A percentile compares a stretch with the other conserved stretches of the same genome.
Evolutionary conservation across 35 echinoderm and acorn worm species (phyloP).

Genomic region (Eucidaris tribuloides): DNA sequence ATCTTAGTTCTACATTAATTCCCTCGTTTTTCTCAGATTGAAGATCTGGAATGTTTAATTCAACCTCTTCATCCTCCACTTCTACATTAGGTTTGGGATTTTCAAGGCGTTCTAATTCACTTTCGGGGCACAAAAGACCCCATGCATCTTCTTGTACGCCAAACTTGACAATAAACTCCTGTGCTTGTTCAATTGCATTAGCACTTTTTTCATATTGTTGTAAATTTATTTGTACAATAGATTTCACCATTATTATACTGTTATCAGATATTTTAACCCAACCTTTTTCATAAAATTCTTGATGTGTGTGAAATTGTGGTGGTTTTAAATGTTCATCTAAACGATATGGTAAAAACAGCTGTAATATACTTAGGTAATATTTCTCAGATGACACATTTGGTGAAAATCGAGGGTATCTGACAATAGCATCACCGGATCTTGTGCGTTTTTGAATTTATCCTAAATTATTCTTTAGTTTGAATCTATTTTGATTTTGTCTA

Average conservation of each 20-base stretch:
- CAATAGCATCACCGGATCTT: slow-evolving; percentile 14
- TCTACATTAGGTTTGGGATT: neutral
- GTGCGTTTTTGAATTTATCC: slow-evolving; percentile 46
- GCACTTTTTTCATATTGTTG: slow-evolving; percentile 2
- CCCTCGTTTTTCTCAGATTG: neutral
- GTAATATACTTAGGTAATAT: slow-evolving; percentile 42
- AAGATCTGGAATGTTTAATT: slow-evolving; percentile 30
- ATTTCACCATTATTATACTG: neutral
- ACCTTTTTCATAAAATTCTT: slow-evolving; percentile 23
- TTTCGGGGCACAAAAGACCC: slow-evolving; percentile 42
- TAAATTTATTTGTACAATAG: slow-evolving; percentile 21
- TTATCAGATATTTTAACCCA: neutral
- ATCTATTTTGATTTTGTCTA: neutral
- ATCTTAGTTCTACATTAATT: neutral
- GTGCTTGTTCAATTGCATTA: slow-evolving; percentile 13
- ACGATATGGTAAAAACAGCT: slow-evolving; percentile 46
- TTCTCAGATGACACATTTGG: neutral
- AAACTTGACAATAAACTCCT: neutral
- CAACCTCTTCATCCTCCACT: slow-evolving; percentile 6
- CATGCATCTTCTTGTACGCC: slow-evolving; percentile 57
- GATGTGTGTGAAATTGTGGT: neutral
- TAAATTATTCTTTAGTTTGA: slow-evolving; percentile 13
- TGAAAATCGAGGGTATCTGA: slow-evolving; percentile 38
- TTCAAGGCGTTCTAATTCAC: slow-evolving; percentile 43
- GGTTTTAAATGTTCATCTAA: slow-evolving; percentile 47